Percentiles rank a stretch among this genome's conserved stretches.
Evolutionary conservation across 2,797 vertebrate genomes (phyloP).

Genomic region (Cryptoprocta ferox): DNA sequence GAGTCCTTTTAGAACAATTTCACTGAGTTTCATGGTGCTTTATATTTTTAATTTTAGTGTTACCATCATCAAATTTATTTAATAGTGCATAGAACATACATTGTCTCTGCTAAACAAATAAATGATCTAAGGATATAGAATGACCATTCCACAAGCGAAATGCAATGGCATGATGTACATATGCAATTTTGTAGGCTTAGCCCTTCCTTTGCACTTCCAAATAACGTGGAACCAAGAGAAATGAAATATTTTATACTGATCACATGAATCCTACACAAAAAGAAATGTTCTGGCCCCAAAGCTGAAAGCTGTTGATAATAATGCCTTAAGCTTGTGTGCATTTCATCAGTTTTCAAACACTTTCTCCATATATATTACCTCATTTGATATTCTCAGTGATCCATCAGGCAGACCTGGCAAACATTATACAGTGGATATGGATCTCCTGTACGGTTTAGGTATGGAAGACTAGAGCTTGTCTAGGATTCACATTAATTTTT

Average conservation of each 20-base stretch:
- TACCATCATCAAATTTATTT: constrained; percentile 26
- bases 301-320: not conserved
- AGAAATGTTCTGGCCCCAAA: not conserved
- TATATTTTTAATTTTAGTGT: constrained; percentile 47
- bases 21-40: constrained; percentile 23
- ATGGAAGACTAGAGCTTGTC: not conserved
- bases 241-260: not conserved
- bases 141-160: not conserved
- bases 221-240: not conserved
- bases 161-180: not conserved
- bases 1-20: constrained; percentile 25
- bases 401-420: not conserved
- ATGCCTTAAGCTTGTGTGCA: not conserved
- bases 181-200: not conserved
- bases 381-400: not conserved
- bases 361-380: not conserved
- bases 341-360: not conserved
- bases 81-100: not conserved
- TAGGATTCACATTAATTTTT: not conserved
- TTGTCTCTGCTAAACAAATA: constrained; percentile 36
- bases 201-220: not conserved
- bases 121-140: not conserved
- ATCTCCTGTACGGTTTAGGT: not conserved
- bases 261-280: not conserved
- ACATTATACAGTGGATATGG: rapidly evolving